Evolutionary conservation across 2,888 invertebrate species (phyloP), one percentile per base, ranked within the genome.

Genomic region (Netelia melanura): DNA sequence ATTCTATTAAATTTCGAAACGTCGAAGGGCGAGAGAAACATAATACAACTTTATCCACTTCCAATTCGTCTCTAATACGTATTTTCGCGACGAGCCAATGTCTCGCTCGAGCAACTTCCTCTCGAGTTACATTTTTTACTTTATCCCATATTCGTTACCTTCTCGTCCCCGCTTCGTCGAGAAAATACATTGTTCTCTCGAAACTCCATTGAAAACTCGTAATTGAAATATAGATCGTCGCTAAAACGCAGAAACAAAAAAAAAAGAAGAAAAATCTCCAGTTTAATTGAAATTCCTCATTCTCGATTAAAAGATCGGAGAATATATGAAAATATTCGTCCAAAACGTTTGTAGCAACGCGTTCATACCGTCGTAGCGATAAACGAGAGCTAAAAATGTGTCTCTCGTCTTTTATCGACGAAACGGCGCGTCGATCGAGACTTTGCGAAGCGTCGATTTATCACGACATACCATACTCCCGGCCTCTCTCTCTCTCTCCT

Each of bases 181-280:
- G 23, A 52, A 10, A n/a, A 52, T n/a, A 30, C 21, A 25, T 58
- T 77, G 65, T 25, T 54, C 23, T 14, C 52, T 9, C n/a, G 30
- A 68, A 77, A 61, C 21, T 58, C 62, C 70, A 70, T 78, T 70
- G 38, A 10, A 58, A 70, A 62, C 70, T 70, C 44, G 17, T 70
- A 78, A 78, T 78, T 77, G 56, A 61, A 65, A 56, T 82, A 77
- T 65, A 65, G 52, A 70, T 70, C 38, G 78, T 78, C 38, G 38
- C 62, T 58, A 14, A 54, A 71, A 10, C 30, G 30, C 3, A n/a
- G 38, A 43, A 48, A 48, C 11, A 14, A 10, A 10, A 48, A 14
- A 14, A 3, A 23, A 74, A 68, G 70, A 38, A 56, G 17, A 65
- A 70, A 43, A 25, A 48, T 30, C 2, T 23, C 11, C 58, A 21